Percentiles rank a stretch among this genome's conserved stretches.
Conservation (phyloP, 2,797 vertebrate genomes). For the Hypotaenidia okinawae region DNA sequence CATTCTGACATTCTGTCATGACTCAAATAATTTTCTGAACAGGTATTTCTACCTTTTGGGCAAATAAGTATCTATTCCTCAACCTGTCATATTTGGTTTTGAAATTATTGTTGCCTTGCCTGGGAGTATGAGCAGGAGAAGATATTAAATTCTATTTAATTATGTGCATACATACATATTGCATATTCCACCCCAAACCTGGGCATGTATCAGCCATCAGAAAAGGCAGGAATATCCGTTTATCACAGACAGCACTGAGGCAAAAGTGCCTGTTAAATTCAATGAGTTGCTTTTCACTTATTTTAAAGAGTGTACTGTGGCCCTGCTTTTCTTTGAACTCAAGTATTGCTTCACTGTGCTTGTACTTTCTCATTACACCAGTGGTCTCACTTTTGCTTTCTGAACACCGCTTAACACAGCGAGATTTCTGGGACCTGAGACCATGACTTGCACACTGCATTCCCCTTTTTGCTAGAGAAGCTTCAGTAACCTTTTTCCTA, state of each 20-base stretch:
- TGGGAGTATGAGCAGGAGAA: neutral
- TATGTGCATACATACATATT: slow-evolving; percentile 21
- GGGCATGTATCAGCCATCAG: neutral
- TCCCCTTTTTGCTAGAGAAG: neutral
- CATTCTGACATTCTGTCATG: neutral
- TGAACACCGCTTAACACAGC: neutral
- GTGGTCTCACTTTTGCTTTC: neutral
- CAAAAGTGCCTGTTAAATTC: neutral
- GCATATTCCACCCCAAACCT: neutral
- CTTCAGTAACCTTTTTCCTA: neutral
- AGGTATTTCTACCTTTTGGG: slow-evolving; percentile 2
- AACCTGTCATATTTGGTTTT: neutral
- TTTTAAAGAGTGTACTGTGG: neutral
- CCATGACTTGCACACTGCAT: neutral
- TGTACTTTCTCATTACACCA: neutral
- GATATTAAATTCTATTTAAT: slow-evolving; percentile 31
- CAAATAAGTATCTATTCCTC: neutral
- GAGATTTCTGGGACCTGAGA: neutral
- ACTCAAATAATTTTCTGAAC: neutral
- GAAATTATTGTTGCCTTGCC: neutral
- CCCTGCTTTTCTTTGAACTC: neutral
- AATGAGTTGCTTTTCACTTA: neutral
- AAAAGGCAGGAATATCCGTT: neutral
- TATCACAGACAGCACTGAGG: neutral
- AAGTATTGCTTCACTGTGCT: neutral